Evolutionary conservation across 2,113 vertebrate genomes (phyloP), one percentile per base, ranked within the genome.

Genomic region (Nannospalax galili): DNA sequence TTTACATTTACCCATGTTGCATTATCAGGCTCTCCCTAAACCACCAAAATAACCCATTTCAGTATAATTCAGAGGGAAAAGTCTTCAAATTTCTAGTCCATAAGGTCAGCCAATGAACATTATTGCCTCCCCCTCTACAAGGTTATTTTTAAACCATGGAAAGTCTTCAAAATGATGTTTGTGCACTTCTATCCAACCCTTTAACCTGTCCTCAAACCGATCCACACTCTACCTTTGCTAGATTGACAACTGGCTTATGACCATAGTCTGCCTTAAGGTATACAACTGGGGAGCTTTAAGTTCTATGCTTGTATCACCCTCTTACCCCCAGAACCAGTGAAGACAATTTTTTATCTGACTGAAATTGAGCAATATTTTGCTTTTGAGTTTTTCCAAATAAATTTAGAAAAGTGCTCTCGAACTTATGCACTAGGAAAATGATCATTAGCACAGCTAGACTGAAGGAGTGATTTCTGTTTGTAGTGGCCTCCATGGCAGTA

Each of bases 51-150:
- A 85, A 86, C 87, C 64, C 14, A 65, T 82, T 79, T 35, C 45
- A 62, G 35, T 85, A 28, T 88, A 28, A 94, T 90, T 91, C 48
- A 90, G 35, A 73, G 20, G 14, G 11, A 93, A n/a, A n/a, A 77
- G 80, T 73, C n/a, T 72, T 74, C 37, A 92, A 80, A 67, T 93
- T 89, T 95, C 73, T 62, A 95, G 88, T 7, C 48, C 48, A 92
- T 64, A 85, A 91, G 72, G 65, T 65, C 70, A 89, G 67, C 58
- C 45, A 92, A 87, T 92, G 67, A 48, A 73, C 37, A 7, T 52
- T 67, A n/a, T 52, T 91, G 7, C 28, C 28, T 37, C 84, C 32
- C 48, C 35, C 78, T 96, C 69, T 85, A 32, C 58, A 52, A 95
- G 37, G 45, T 95, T 77, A 88, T 73, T 91, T 93, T 94, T 85